Percentiles rank a stretch among this genome's conserved stretches.
These are phyloP conservation scores for Leptinotarsa tumamoca DNA, from an alignment of 2,888 invertebrate genomes.

Conservation along the genomic window DNA sequence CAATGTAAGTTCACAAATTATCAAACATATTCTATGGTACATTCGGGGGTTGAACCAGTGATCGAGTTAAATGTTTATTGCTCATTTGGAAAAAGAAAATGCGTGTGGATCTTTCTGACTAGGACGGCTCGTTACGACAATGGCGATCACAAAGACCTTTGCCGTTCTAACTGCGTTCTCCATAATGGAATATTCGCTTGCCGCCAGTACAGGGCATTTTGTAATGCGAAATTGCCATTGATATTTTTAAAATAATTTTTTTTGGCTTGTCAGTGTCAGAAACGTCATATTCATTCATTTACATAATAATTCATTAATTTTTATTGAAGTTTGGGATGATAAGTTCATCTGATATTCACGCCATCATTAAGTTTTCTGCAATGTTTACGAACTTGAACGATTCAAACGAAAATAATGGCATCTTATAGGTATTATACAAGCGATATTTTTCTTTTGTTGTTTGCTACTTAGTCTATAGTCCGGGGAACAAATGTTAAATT, in stretches of 20 bases:
- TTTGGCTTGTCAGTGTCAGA: background rate
- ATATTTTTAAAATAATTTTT: background rate
- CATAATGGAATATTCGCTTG: background rate
- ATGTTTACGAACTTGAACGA: background rate
- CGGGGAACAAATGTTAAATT: background rate
- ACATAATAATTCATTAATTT: background rate
- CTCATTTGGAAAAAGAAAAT: constrained; percentile 41
- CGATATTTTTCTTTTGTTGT: background rate
- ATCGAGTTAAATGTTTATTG: constrained; percentile 57
- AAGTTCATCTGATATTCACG: background rate
- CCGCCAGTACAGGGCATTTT: background rate
- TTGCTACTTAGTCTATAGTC: background rate
- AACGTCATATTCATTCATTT: background rate
- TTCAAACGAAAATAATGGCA: background rate
- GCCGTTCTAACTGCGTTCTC: background rate
- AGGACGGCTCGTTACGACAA: background rate
- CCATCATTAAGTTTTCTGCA: background rate
- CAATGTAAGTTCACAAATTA: constrained; percentile 82
- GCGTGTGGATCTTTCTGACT: constrained; percentile 1
- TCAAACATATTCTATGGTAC: constrained; percentile 68
- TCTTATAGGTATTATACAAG: background rate
- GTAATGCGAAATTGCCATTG: background rate
- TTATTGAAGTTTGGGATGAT: background rate
- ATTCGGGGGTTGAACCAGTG: constrained; percentile 62
- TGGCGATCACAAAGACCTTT: constrained; percentile 27